Conservation (phyloP, 2,888 invertebrate species). For the Chorisops tibialis region DNA sequence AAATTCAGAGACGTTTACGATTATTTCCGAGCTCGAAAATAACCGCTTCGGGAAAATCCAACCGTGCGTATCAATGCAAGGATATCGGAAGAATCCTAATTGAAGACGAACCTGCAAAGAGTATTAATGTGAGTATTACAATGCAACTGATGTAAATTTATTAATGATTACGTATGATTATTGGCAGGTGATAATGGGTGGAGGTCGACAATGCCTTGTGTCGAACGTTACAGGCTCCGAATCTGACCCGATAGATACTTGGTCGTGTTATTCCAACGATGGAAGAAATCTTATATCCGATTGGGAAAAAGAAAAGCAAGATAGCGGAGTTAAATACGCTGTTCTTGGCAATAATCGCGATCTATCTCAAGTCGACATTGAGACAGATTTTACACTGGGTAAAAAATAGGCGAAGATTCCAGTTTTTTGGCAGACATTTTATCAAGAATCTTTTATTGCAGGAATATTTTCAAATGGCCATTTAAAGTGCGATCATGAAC, state of each 20-base stretch:
- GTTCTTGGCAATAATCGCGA: slow-evolving; percentile 68
- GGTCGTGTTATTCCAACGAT: slow-evolving; percentile 68
- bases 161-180: slow-evolving; percentile 57
- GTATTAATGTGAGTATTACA: slow-evolving; percentile 43
- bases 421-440: slow-evolving; percentile 11
- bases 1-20: no score
- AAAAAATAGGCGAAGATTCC: slow-evolving; percentile 33
- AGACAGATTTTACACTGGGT: slow-evolving; percentile 77
- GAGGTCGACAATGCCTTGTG: slow-evolving; percentile 71
- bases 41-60: slow-evolving; percentile 87
- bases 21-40: no score
- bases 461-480: slow-evolving; percentile 81
- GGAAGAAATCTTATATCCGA: slow-evolving; percentile 69
- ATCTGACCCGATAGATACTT: slow-evolving; percentile 61
- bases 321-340: slow-evolving; percentile 55
- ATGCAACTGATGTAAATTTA: not conserved
- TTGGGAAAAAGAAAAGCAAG: slow-evolving; percentile 64
- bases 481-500: slow-evolving; percentile 68
- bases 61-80: slow-evolving; percentile 65
- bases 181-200: slow-evolving; percentile 67
- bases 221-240: slow-evolving; percentile 56
- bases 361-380: slow-evolving; percentile 58
- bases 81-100: slow-evolving; percentile 83
- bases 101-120: slow-evolving; percentile 71
- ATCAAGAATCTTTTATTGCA: slow-evolving; percentile 43